Evolutionary conservation across 1,140 invertebrate genomes (phyloP), one percentile per base, ranked within the genome.

Genomic region (Theocolax elegans): DNA sequence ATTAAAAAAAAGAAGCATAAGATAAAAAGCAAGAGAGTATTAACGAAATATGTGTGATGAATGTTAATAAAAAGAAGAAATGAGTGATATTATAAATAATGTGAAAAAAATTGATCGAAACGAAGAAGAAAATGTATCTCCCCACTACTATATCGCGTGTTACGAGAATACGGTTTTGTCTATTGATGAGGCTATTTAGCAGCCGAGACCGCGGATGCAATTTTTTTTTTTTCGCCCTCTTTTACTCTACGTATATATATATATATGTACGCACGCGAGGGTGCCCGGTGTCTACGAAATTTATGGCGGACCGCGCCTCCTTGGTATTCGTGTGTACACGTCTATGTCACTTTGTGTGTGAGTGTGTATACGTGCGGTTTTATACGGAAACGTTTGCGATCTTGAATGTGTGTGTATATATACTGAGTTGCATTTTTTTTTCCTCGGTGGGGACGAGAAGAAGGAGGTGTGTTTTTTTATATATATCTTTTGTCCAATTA

Each of bases 21-120:
- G n/a, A n/a, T n/a, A n/a, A n/a, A n/a, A n/a, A n/a, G n/a, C n/a
- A n/a, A n/a, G n/a, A n/a, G n/a, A n/a, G n/a, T n/a, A n/a, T n/a
- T n/a, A 8, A 48, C 23, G n/a, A 48, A 46, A 4, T 9, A 15
- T 3, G 23, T 13, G 44, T 48, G 44, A 48, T 17, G 15, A 53
- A 53, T n/a, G n/a, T n/a, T n/a, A n/a, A n/a, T n/a, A 12, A 25
- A 23, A 1, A 19, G 21, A 23, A 3, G 17, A 4, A 40, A 23
- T 15, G 12, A 29, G 15, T 19, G 13, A 15, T 23, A 49, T 49
- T 35, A 35, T n/a, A n/a, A n/a, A n/a, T n/a, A n/a, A n/a, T n/a
- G n/a, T n/a, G n/a, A n/a, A n/a, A n/a, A n/a, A n/a, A 63, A 63
- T 63, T 44, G 49, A 63, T 63, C 31, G 38, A 63, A 58, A 42